A percentile compares a stretch with the other conserved stretches of the same genome.
phyloP scores from a whole-genome alignment of 2,888 invertebrate genomes.

The Drosophila borealis region DNA sequence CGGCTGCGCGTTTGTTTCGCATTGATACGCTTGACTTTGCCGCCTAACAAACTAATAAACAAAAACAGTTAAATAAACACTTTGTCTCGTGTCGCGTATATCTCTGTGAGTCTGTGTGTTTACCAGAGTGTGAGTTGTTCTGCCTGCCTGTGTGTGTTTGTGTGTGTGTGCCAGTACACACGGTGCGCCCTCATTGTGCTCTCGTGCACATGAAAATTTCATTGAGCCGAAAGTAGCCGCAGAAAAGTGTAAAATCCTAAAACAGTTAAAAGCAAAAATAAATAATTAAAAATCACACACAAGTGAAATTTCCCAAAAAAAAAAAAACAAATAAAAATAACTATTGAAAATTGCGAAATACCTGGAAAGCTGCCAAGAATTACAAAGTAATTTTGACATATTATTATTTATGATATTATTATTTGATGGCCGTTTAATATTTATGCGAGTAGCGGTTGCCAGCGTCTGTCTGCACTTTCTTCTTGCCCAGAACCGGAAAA shows the following conservation, averaged over 20 bases:
- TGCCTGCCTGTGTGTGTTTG: conserved; percentile 20
- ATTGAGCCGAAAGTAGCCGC: conserved; percentile 77
- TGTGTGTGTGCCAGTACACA: conserved; percentile 48
- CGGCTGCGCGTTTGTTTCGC: conserved; percentile 52
- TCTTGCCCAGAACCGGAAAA: conserved; percentile 54
- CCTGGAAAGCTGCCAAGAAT: conserved; percentile 34
- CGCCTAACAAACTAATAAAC: conserved; percentile 62
- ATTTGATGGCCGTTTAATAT: conserved; percentile 17
- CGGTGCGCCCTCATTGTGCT: conserved; percentile 79
- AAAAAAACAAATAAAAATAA: neutral
- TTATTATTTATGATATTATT: conserved; percentile 8
- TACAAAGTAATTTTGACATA: conserved; percentile 38
- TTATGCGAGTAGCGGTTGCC: conserved; percentile 21
- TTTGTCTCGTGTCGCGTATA: conserved; percentile 59
- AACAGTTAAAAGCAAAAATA: conserved; percentile 45
- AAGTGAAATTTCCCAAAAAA: conserved; percentile 55
- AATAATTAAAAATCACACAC: conserved; percentile 53
- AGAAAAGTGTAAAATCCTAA: conserved; percentile 79
- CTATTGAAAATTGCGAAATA: conserved; percentile 23
- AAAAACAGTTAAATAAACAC: conserved; percentile 71
- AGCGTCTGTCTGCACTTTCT: conserved; percentile 49
- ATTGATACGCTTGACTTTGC: conserved; percentile 22
- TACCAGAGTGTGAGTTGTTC: conserved; percentile 25
- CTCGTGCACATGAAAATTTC: conserved; percentile 80
- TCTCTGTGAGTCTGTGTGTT: conserved; percentile 17